These are phyloP conservation scores for Prenolepis imparis DNA, from an alignment of 2,888 invertebrate species.

Conservation along the genomic window DNA sequence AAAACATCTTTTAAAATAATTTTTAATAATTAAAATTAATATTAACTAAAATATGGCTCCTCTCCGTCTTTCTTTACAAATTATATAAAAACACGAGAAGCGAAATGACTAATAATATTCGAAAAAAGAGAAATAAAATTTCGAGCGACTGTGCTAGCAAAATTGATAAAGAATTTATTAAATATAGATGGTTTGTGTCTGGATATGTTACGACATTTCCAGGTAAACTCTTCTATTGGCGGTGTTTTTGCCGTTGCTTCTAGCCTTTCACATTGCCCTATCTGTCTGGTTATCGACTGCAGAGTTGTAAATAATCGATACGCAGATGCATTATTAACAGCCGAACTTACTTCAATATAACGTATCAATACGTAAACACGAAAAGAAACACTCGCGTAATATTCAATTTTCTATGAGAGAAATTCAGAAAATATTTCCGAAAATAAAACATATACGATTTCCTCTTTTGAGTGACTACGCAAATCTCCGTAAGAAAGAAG, in stretches of 20 bases:
- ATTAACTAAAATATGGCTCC: not conserved
- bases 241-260: slow-evolving; percentile 26
- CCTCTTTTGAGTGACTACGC: not conserved
- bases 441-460: slow-evolving; percentile 10
- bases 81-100: not conserved
- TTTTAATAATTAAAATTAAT: not conserved
- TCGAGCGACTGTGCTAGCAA: slow-evolving; percentile 70
- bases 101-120: slow-evolving; percentile 13
- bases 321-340: slow-evolving; percentile 44
- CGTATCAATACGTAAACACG: slow-evolving; percentile 37
- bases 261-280: slow-evolving; percentile 36
- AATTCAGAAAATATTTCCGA: slow-evolving; percentile 26
- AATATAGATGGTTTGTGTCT: slow-evolving; percentile 77
- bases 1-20: not conserved
- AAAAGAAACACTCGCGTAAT: not conserved
- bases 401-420: not conserved
- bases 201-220: slow-evolving; percentile 58
- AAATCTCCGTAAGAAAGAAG: not conserved
- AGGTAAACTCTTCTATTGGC: slow-evolving; percentile 24
- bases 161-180: slow-evolving; percentile 83
- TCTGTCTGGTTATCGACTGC: slow-evolving; percentile 37
- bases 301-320: slow-evolving; percentile 49
- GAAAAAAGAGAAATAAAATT: slow-evolving; percentile 74
- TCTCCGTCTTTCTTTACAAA: not conserved
- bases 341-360: slow-evolving; percentile 44